phyloP scores from a whole-genome alignment of 2,797 vertebrate species.

The Hirundo rustica region DNA sequence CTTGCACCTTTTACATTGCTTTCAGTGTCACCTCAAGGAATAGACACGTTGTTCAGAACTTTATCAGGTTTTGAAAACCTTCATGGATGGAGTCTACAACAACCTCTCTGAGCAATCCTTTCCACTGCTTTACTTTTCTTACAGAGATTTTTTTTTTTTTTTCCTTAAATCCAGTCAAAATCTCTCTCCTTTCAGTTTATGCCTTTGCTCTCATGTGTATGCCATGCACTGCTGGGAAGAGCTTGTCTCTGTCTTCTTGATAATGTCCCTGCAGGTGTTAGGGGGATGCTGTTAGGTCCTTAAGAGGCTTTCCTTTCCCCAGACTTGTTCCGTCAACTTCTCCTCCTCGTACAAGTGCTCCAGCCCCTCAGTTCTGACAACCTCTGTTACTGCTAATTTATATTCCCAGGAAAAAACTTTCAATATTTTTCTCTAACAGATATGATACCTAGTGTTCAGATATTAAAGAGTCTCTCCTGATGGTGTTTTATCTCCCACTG shows the following conservation, averaged over 20 bases:
- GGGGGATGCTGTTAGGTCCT: neutral
- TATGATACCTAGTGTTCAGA: neutral
- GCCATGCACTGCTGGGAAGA: neutral
- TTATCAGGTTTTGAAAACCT: neutral
- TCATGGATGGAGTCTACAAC: neutral
- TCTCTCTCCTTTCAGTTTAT: neutral
- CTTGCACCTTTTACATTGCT: neutral
- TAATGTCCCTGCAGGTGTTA: neutral
- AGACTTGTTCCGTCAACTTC: neutral
- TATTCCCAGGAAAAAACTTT: neutral
- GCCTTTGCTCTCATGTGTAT: neutral
- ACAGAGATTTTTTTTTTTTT: too few relatives aligned
- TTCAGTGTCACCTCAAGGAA: neutral
- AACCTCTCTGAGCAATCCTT: neutral
- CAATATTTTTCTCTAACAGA: neutral
- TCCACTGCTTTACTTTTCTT: neutral
- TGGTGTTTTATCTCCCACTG: neutral
- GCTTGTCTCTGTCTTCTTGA: neutral
- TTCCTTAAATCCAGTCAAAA: neutral
- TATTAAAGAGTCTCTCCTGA: neutral
- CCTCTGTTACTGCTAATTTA: neutral
- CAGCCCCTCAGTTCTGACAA: neutral
- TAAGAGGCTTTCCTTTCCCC: neutral
- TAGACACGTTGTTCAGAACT: accelerated
- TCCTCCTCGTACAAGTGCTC: neutral